Evolutionary conservation across 2,113 vertebrate species (phyloP).

Genomic region (Aix galericulata): DNA sequence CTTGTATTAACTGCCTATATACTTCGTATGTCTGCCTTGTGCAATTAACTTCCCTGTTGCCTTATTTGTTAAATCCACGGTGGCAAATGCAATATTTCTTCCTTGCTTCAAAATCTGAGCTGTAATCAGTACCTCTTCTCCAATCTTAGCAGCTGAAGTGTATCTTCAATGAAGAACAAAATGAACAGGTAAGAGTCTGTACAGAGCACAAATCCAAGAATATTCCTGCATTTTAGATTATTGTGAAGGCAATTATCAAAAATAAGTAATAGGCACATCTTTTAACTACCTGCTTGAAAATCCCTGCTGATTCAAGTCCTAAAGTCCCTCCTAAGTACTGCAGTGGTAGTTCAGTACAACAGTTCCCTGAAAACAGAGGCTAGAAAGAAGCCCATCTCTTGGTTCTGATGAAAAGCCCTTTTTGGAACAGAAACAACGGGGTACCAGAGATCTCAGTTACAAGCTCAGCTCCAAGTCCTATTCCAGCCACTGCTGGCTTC

Average conservation of each 20-base stretch:
- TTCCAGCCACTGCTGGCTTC: background rate
- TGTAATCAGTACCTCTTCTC: constrained; percentile 92
- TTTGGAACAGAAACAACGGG: background rate
- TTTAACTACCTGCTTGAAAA: background rate
- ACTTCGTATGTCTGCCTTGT: constrained; percentile 95
- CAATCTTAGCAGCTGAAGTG: constrained; percentile 90
- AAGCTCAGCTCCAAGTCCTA: background rate
- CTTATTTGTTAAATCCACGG: constrained; percentile 92
- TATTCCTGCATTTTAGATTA: background rate
- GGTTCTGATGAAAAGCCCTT: background rate
- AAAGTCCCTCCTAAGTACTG: background rate
- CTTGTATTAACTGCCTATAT: constrained; percentile 77
- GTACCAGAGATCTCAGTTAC: background rate
- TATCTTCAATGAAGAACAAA: constrained; percentile 81
- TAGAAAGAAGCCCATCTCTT: background rate
- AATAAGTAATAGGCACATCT: background rate
- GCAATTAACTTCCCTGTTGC: constrained; percentile 89
- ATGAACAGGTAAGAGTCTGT: constrained; percentile 8
- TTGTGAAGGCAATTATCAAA: background rate
- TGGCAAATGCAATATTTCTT: constrained; percentile 86
- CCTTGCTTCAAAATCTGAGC: constrained; percentile 94
- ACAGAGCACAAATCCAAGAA: background rate
- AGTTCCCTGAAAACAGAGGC: background rate
- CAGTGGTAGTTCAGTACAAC: background rate
- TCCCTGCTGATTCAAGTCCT: background rate